A percentile compares a stretch with the other conserved stretches of the same genome.
phyloP scores from a whole-genome alignment of 1,140 invertebrate genomes.

The Leptinotarsa texana region DNA sequence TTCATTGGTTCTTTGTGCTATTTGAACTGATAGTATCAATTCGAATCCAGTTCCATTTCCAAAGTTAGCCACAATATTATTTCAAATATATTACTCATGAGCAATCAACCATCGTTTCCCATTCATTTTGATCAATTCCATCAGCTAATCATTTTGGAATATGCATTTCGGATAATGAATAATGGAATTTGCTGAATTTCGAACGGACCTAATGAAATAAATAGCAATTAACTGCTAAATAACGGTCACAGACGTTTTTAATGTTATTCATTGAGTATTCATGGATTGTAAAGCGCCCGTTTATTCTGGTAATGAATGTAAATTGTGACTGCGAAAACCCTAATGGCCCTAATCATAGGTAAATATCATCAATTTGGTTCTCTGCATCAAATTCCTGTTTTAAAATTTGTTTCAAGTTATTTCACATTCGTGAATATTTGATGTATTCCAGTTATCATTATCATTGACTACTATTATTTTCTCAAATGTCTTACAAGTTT shows the following conservation, averaged over 20 bases:
- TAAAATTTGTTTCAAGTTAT: background rate
- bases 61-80: no score
- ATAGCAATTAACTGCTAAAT: background rate
- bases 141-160: background rate
- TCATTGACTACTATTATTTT: no score
- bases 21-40: no score
- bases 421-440: no score
- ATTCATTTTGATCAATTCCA: no score
- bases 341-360: background rate
- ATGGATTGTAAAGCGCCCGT: constrained; percentile 1
- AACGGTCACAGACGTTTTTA: constrained; percentile 8
- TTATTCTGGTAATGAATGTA: constrained; percentile 6
- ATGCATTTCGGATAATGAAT: background rate
- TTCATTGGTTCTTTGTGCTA: no score
- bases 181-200: constrained; percentile 1
- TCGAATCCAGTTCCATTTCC: no score
- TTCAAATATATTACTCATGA: no score
- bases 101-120: no score
- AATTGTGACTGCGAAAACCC: constrained; percentile 5
- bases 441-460: no score
- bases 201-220: constrained; percentile 5
- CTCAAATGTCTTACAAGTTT: no score
- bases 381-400: background rate
- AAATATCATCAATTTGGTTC: background rate
- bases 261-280: constrained; percentile 2